Evolutionary conservation across 2,888 invertebrate species (phyloP).

Genomic region (Ptilodon capucinus): DNA sequence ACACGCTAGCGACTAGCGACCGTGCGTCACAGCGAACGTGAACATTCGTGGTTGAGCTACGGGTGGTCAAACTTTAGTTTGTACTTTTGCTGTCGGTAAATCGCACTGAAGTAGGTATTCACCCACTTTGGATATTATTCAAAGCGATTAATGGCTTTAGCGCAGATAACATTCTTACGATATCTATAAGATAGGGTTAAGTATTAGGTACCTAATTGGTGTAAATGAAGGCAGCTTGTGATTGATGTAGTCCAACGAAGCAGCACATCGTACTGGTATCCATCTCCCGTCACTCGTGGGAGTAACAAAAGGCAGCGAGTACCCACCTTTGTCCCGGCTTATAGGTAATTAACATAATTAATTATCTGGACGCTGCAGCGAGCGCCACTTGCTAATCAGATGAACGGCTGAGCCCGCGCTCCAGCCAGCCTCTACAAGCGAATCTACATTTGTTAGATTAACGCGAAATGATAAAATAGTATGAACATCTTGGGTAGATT

Average conservation of each 20-base stretch:
- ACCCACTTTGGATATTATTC: too few species aligned
- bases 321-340: slow-evolving; percentile 31
- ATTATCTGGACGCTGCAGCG: slow-evolving; percentile 24
- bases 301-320: slow-evolving; percentile 22
- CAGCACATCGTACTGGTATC: neutral
- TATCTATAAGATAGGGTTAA: too few species aligned
- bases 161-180: too few species aligned
- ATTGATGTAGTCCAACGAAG: neutral
- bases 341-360: slow-evolving; percentile 43
- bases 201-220: neutral
- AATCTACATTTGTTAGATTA: neutral
- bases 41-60: too few species aligned
- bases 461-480: neutral
- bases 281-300: neutral
- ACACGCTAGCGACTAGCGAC: too few species aligned
- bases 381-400: slow-evolving; percentile 2
- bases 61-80: too few species aligned
- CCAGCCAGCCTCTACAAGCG: neutral
- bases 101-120: too few species aligned
- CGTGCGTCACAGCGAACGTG: too few species aligned
- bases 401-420: neutral
- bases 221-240: neutral
- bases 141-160: too few species aligned
- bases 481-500: too few species aligned
- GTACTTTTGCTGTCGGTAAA: too few species aligned